Evolutionary conservation across 2,797 vertebrate species (phyloP), one percentile per base, ranked within the genome.

Genomic region (Neopelma chrysocephalum): DNA sequence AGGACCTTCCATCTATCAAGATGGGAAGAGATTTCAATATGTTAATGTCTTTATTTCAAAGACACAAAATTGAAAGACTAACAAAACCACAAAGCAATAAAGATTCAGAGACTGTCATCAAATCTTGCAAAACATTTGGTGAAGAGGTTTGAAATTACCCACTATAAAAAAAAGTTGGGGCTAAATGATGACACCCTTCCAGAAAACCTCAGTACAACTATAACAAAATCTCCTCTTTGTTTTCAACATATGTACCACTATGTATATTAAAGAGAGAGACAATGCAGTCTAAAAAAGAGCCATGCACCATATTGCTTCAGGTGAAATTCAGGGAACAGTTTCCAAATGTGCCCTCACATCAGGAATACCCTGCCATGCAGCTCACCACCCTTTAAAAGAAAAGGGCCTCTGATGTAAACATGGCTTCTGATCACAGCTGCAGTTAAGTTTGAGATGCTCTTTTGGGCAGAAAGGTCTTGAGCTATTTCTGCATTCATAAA

Each of bases 261-360:
- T 10, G 40, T 29, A 20, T 61, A 29, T 40, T 18, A 19, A 15
- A 29, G 21, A 20, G 29, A 15, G 18, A 58, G 26, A 23, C 4
- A 27, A 8, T 60, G 23, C n/a, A 23, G 22, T 15, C 12, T 68
- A 23, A 51, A 51, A 68, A 27, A 36, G 11, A 36, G 14, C 10
- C 29, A 6, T 7, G 12, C 1, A 2, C 12, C 6, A 1, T 23
- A 8, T 10, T 15, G 12, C 9, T 70, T 79, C 25, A 79, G n/a
- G 32, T 51, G 20, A 77, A 80, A 70, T 32, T 19, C 3, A 9
- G 25, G 15, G 14, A 79, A 48, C 0, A 3, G 5, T 13, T 79
- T 75, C 45, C 42, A 57, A 32, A 38, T 11, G 8, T 42, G 8
- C 0, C 1, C 19, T 34, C 11, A 8, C 7, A 8, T n/a, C 1